phyloP scores from a whole-genome alignment of 2,113 vertebrate genomes.

The Cranoglanis bouderius region DNA sequence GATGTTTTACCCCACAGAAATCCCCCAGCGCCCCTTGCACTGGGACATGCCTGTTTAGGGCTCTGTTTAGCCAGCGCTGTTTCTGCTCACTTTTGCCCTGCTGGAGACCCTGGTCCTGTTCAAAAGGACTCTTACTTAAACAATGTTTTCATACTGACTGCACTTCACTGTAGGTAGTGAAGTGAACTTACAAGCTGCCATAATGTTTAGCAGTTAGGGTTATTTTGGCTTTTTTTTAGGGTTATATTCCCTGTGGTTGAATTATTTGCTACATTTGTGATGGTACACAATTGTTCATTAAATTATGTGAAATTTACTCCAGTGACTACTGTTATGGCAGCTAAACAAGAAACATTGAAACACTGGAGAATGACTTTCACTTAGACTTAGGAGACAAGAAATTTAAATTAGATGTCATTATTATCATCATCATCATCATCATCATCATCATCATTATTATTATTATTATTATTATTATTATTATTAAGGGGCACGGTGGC shows the following conservation, averaged over 20 bases:
- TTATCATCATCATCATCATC: too few species aligned
- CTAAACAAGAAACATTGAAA: not conserved
- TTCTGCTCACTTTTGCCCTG: constrained; percentile 43
- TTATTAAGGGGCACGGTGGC: not conserved
- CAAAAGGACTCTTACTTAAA: constrained; percentile 28
- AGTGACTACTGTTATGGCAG: not conserved
- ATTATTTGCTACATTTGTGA: not conserved
- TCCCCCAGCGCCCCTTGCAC: constrained; percentile 67
- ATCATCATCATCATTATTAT: too few species aligned
- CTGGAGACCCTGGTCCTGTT: constrained; percentile 31
- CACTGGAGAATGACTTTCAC: not conserved
- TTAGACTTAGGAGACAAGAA: not conserved
- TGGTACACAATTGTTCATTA: not conserved
- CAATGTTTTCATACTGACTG: constrained; percentile 15
- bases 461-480: too few species aligned
- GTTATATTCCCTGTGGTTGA: not conserved
- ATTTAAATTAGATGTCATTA: too few species aligned
- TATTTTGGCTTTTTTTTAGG: not conserved
- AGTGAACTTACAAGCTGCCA: not conserved
- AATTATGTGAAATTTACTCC: not conserved
- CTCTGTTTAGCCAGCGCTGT: constrained; percentile 63
- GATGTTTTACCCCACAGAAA: constrained; percentile 76
- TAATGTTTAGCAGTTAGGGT: not conserved
- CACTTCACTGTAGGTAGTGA: constrained; percentile 2
- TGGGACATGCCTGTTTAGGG: constrained; percentile 83